phyloP scores from a whole-genome alignment of 2,888 invertebrate species.

The Xestia sexstrigata region DNA sequence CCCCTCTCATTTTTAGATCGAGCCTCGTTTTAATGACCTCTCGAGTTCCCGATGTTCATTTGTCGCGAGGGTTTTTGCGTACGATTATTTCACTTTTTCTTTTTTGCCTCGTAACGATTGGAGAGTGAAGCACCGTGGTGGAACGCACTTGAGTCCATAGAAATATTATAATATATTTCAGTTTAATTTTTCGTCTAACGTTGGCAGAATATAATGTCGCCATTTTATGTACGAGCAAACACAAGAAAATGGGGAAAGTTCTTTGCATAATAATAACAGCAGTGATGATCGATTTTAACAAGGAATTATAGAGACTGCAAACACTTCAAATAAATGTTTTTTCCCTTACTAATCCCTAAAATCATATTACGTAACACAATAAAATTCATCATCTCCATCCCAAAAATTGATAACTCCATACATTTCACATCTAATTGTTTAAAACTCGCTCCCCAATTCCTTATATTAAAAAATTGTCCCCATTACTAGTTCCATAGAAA shows the following conservation, averaged over 20 bases:
- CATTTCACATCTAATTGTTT: slow-evolving; percentile 77
- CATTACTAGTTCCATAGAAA: slow-evolving; percentile 80
- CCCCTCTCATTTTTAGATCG: slow-evolving; percentile 89
- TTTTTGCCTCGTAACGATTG: slow-evolving; percentile 79
- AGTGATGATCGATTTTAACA: background rate
- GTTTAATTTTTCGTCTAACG: slow-evolving; percentile 56
- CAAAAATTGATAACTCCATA: slow-evolving; percentile 40
- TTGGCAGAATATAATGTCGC: slow-evolving; percentile 9
- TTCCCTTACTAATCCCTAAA: background rate
- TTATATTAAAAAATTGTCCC: slow-evolving; percentile 88
- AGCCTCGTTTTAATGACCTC: slow-evolving; percentile 90
- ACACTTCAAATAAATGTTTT: background rate
- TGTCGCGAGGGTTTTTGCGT: slow-evolving; percentile 88
- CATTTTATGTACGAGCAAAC: slow-evolving; percentile 35
- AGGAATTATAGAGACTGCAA: background rate
- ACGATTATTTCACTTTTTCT: slow-evolving; percentile 87
- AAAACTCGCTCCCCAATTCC: slow-evolving; percentile 84
- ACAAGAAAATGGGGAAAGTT: background rate
- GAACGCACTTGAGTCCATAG: slow-evolving; percentile 73
- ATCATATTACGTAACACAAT: slow-evolving; percentile 2
- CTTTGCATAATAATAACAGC: background rate
- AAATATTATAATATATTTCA: slow-evolving; percentile 65
- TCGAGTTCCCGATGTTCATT: slow-evolving; percentile 90
- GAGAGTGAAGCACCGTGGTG: slow-evolving; percentile 75
- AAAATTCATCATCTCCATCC: slow-evolving; percentile 40